phyloP scores from a whole-genome alignment of 2,888 invertebrate species.

The Crematogaster levior region DNA sequence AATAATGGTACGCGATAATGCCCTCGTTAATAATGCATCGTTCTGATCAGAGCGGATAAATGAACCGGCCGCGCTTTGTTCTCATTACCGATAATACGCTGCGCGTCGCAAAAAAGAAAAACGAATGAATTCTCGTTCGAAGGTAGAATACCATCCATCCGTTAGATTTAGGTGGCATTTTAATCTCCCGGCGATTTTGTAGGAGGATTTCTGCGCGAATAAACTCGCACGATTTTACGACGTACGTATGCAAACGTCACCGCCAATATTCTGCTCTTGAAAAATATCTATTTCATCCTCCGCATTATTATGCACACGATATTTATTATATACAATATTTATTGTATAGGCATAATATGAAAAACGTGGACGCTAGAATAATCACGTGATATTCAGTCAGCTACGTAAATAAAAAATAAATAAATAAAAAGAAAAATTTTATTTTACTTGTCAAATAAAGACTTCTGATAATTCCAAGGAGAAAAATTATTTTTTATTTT shows the following conservation, averaged over 20 bases:
- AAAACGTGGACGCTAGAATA: not conserved
- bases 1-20: constrained; percentile 64
- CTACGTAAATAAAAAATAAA: constrained; percentile 15
- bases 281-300: constrained; percentile 27
- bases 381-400: not conserved
- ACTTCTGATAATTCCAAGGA: not conserved
- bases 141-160: not conserved
- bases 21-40: constrained; percentile 62
- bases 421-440: not conserved
- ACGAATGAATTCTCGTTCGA: not conserved
- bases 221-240: constrained; percentile 27
- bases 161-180: constrained; percentile 31
- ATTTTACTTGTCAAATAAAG: not conserved
- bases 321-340: not conserved
- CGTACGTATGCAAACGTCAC: constrained; percentile 31
- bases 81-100: constrained; percentile 35
- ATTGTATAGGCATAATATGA: constrained; percentile 2
- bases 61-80: constrained; percentile 42
- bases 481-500: not conserved
- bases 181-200: constrained; percentile 21
- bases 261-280: constrained; percentile 27
- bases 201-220: constrained; percentile 12
- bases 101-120: not conserved
- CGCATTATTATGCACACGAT: constrained; percentile 10
- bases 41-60: constrained; percentile 49